Conservation (phyloP, 2,888 invertebrate genomes). For the Lampropteryx suffumata region DNA sequence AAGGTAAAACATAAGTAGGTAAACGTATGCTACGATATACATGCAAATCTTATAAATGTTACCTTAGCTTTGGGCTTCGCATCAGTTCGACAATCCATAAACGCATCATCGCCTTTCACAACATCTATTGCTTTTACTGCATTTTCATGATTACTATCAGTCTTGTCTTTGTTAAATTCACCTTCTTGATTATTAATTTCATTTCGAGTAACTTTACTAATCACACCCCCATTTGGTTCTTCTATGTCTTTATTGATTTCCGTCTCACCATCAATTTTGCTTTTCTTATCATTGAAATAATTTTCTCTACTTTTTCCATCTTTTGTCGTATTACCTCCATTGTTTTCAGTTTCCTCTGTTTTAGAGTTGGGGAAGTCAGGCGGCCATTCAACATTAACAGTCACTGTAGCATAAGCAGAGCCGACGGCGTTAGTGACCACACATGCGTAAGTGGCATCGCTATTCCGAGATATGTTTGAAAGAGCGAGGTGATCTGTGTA, state of each 20-base stretch:
- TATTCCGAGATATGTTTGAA: constrained; percentile 57
- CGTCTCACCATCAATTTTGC: background rate
- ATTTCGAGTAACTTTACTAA: background rate
- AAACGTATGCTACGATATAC: too few species aligned
- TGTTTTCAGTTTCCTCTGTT: background rate
- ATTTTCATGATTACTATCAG: background rate
- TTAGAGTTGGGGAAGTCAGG: constrained; percentile 49
- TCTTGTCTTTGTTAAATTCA: background rate
- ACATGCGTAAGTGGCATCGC: constrained; percentile 83
- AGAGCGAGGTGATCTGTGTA: constrained; percentile 49
- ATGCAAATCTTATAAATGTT: too few species aligned
- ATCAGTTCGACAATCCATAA: constrained; percentile 63
- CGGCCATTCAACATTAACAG: constrained; percentile 80
- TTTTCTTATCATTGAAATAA: background rate
- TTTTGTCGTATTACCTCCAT: background rate
- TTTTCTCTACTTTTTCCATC: too few species aligned
- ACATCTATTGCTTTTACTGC: constrained; percentile 28
- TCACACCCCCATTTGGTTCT: background rate
- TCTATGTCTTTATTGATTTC: background rate
- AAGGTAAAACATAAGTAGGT: too few species aligned
- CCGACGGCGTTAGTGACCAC: constrained; percentile 84
- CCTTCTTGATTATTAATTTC: background rate
- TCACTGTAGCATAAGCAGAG: constrained; percentile 71
- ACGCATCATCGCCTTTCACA: constrained; percentile 54
- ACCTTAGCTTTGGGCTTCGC: constrained; percentile 68